Percentiles rank a stretch among this genome's conserved stretches.
These are phyloP conservation scores for Microvelia longipes DNA, from an alignment of 1,140 invertebrate species.

Conservation along the genomic window DNA sequence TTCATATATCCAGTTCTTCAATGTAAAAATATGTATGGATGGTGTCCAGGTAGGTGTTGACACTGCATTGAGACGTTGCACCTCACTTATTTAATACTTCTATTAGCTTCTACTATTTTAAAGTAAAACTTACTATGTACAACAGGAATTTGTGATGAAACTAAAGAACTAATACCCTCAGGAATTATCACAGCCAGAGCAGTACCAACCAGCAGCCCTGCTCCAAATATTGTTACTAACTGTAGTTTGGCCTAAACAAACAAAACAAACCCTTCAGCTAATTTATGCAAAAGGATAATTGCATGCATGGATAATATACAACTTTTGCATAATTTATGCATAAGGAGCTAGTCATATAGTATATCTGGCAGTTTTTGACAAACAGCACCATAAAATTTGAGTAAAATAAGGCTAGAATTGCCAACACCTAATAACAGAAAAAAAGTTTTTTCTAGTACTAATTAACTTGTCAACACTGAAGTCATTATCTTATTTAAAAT, in stretches of 20 bases:
- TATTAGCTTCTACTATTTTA: too few species aligned
- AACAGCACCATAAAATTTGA: not conserved
- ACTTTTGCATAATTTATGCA: not conserved
- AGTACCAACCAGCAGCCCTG: constrained; percentile 93
- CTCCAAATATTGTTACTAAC: constrained; percentile 84
- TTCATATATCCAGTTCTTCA: too few species aligned
- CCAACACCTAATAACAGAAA: not conserved
- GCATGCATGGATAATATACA: not conserved
- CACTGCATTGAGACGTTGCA: too few species aligned
- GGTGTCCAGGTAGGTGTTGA: too few species aligned
- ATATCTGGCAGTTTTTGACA: not conserved
- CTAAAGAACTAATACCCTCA: constrained; percentile 83
- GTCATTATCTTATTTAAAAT: too few species aligned
- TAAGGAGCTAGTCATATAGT: not conserved
- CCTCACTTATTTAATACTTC: too few species aligned
- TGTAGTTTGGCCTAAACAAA: constrained; percentile 77
- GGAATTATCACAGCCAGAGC: constrained; percentile 96
- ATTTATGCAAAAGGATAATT: constrained; percentile 1
- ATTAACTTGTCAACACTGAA: too few species aligned
- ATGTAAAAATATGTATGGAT: too few species aligned
- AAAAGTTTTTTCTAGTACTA: too few species aligned
- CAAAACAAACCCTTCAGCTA: not conserved
- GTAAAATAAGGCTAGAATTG: not conserved
- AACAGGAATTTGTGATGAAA: constrained; percentile 25
- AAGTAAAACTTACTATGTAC: not conserved